phyloP scores from a whole-genome alignment of 2,113 vertebrate genomes.

The Corynorhinus townsendii region DNA sequence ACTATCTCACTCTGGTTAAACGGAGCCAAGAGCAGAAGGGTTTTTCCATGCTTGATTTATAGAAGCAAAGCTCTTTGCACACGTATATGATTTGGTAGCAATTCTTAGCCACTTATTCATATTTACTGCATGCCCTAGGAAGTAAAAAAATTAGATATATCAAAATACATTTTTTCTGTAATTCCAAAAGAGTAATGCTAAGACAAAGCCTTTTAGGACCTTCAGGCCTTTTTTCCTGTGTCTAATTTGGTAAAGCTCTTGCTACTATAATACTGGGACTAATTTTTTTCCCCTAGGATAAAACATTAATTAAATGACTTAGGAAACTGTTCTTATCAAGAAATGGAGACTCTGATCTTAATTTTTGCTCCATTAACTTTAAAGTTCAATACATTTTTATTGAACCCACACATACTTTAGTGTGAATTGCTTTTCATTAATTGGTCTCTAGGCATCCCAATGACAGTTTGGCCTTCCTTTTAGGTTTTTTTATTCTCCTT shows the following conservation, averaged over 20 bases:
- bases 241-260: slow-evolving; percentile 60
- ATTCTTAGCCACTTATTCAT: not conserved
- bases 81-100: not conserved
- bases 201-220: slow-evolving; percentile 30
- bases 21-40: not conserved
- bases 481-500: slow-evolving; percentile 47
- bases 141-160: not conserved
- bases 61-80: not conserved
- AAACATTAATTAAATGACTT: slow-evolving; percentile 70
- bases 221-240: not conserved
- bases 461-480: slow-evolving; percentile 56
- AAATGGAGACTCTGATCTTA: slow-evolving; percentile 54
- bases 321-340: slow-evolving; percentile 59
- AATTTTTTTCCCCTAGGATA: slow-evolving; percentile 54
- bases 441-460: slow-evolving; percentile 60
- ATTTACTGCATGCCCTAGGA: not conserved
- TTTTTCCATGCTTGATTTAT: not conserved
- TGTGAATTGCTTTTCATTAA: slow-evolving; percentile 60
- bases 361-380: slow-evolving; percentile 69
- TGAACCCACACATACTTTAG: slow-evolving; percentile 52
- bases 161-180: not conserved
- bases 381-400: slow-evolving; percentile 68
- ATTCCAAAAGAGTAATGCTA: slow-evolving; percentile 18
- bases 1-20: not conserved
- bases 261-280: slow-evolving; percentile 36